Evolutionary conservation across 2,113 vertebrate genomes (phyloP), one percentile per base, ranked within the genome.

Genomic region (Cricetomys ansorgei): DNA sequence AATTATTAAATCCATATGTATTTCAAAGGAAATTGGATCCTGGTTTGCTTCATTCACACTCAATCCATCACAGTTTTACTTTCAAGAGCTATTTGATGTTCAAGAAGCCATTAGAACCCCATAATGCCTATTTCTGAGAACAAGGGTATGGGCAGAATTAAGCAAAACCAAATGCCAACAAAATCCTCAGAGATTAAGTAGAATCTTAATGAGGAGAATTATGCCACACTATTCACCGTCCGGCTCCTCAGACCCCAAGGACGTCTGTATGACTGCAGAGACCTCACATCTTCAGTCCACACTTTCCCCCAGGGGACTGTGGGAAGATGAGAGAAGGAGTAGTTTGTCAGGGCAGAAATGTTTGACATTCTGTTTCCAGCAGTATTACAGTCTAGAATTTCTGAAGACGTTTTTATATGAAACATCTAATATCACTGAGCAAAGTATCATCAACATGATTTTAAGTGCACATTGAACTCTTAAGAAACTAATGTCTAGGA

Each of bases 81-180:
- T 94, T 95, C 93, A 97, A 97, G 94, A 89, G 76, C 48, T 96
- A 95, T 97, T 97, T 97, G 96, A 97, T 96, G 94, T 98, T 97
- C 31, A 81, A 94, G 90, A 95, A 85, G 65, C 59, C 81, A 97
- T 96, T 59, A 88, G 95, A 92, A 65, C 19, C 87, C 37, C 75
- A 90, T 85, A 92, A 97, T 72, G n/a, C 57, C 57, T 77, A 73
- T 91, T 97, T 96, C 76, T 86, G 70, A 96, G 91, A 96, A 97
- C 96, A 91, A 75, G 85, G 53, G 72, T 97, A 90, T 86, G 75
- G 75, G 25, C 79, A 94, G 96, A 96, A 92, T 92, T 96, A 97
- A 97, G 59, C 65, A 97, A 94, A 96, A 95, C 92, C 94, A 96
- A 97, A 98, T 97, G 96, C 80, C 84, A 88, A 89, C 80, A 80